phyloP scores from a whole-genome alignment of 2,113 vertebrate genomes.

The Rhinopithecus roxellana region DNA sequence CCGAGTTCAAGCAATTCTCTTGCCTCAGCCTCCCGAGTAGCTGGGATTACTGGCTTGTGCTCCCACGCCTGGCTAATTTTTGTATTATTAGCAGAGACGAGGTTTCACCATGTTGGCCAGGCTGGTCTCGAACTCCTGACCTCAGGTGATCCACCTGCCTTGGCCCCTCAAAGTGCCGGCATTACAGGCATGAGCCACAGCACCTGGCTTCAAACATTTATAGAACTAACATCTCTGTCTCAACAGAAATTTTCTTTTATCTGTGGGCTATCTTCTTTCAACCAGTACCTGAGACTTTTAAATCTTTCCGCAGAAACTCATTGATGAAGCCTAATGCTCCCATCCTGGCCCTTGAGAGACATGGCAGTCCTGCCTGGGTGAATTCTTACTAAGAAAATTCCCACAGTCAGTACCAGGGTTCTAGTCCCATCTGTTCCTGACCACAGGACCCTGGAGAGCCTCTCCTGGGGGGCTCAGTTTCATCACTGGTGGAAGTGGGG shows the following conservation, averaged over 20 bases:
- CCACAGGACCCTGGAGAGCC: neutral
- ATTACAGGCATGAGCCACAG: too few relatives aligned
- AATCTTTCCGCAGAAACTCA: neutral
- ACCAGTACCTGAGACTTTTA: neutral
- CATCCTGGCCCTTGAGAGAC: neutral
- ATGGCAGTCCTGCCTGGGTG: accelerated
- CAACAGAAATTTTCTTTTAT: neutral
- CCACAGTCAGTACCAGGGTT: neutral
- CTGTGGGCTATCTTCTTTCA: neutral
- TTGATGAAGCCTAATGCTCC: neutral
- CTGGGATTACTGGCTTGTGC: too few relatives aligned
- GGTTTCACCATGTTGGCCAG: too few relatives aligned
- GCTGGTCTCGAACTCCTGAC: too few relatives aligned
- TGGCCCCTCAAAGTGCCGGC: too few relatives aligned
- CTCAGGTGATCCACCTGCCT: too few relatives aligned
- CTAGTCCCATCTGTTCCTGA: neutral
- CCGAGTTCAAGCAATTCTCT: too few relatives aligned
- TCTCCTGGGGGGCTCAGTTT: neutral
- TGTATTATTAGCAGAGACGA: too few relatives aligned
- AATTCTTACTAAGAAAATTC: neutral
- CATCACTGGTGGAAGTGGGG: neutral
- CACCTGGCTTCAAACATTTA: neutral
- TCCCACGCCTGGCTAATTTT: too few relatives aligned
- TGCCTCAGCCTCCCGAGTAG: too few relatives aligned
- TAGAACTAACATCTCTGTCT: neutral